A percentile compares a stretch with the other conserved stretches of the same genome.
phyloP scores from a whole-genome alignment of 2,113 vertebrate genomes.

The Ptilorrhoa leucosticta region DNA sequence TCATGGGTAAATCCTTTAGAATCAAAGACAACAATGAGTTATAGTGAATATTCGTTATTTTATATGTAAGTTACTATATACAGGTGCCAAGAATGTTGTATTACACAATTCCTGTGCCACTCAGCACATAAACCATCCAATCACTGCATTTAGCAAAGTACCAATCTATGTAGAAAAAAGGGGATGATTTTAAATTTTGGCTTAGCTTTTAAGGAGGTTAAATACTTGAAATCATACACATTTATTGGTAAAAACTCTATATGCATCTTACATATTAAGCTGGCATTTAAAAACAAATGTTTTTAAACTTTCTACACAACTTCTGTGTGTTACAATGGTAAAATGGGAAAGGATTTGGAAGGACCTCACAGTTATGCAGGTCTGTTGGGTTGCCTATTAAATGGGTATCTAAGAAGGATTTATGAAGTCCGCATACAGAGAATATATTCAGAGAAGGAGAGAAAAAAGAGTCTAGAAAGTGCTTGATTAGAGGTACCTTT shows the following conservation, averaged over 20 bases:
- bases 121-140: background rate
- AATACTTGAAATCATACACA: background rate
- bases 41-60: background rate
- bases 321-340: background rate
- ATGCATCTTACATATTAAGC: background rate
- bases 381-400: background rate
- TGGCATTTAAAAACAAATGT: background rate
- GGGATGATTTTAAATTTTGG: background rate
- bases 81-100: background rate
- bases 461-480: background rate
- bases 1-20: background rate
- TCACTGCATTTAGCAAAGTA: background rate
- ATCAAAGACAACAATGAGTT: background rate
- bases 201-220: background rate
- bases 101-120: background rate
- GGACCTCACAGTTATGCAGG: background rate
- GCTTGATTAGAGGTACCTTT: background rate
- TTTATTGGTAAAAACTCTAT: background rate
- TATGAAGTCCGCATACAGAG: background rate
- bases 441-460: background rate
- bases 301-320: background rate
- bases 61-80: background rate
- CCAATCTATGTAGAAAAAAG: background rate
- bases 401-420: background rate
- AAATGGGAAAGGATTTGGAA: background rate